Evolutionary conservation across 2,797 vertebrate genomes (phyloP), one percentile per base, ranked within the genome.

Genomic region (Salarias fasciatus): DNA sequence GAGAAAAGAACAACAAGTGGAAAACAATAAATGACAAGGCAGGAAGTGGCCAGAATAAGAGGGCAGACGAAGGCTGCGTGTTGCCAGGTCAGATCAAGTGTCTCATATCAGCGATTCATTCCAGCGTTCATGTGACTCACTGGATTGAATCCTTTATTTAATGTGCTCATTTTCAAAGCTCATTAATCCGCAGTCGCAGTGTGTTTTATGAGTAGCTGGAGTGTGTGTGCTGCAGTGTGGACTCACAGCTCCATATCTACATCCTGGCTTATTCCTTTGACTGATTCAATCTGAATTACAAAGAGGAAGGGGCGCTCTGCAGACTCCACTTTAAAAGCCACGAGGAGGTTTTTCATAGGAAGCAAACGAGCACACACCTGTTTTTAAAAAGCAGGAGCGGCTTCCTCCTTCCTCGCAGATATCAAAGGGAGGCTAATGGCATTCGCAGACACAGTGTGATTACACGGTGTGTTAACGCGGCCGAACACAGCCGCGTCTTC

Each of bases 391-490:
- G 48, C 5, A 1, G 9, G 62, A 31, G 41, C 53, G 56, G 75
- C 48, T 69, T 67, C 49, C 67, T 72, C 56, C 24, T 29, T 46
- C 35, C 31, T 69, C 47, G 24, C 58, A 58, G 46, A 56, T 82
- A 72, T 82, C 77, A 86, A 83, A 86, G 69, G 63, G 46, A 64
- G 6, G 8, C 62, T 82, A 55, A 87, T 85, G 77, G 36, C 65
- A 80, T 91, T 82, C 63, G 49, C 88, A 91, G 87, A 52, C 77
- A 0, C 73, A 0, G 48, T 15, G 68, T 86, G 82, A 88, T 82
- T 76, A 83, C 84, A 72, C 48, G 78, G 80, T 72, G 73, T 85
- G 86, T 83, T 89, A 88, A 86, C 69, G 58, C 78, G 88, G 72
- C 74, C 47, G 63, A 80, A 73, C 79, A 86, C 79, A 68, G 72